Evolutionary conservation across 2,888 invertebrate genomes (phyloP).

Genomic region (Lagria hirta): DNA sequence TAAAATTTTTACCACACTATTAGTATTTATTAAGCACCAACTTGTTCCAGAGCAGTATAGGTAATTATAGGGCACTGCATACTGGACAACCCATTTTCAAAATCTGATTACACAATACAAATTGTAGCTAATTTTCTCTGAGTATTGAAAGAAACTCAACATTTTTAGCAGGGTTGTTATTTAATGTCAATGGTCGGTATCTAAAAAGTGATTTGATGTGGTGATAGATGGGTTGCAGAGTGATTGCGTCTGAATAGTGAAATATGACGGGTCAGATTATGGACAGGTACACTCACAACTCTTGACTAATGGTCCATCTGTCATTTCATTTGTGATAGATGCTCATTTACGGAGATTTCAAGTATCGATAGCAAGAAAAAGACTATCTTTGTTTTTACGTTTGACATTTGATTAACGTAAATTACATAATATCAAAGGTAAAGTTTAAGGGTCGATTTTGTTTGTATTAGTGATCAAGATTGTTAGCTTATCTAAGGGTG

Average conservation of each 20-base stretch:
- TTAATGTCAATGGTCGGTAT: too few species aligned
- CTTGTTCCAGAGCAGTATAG: conserved; percentile 15
- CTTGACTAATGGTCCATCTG: conserved; percentile 31
- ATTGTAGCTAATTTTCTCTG: too few species aligned
- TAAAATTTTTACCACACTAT: conserved; percentile 30
- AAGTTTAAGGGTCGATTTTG: too few species aligned
- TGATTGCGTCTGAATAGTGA: conserved; percentile 25
- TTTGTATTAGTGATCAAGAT: too few species aligned
- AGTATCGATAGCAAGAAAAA: conserved; percentile 22
- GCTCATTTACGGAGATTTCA: conserved; percentile 26
- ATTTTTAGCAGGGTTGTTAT: too few species aligned
- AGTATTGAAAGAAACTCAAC: too few species aligned
- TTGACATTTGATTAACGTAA: conserved; percentile 19
- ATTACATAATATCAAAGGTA: conserved; percentile 14
- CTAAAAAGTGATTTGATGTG: too few species aligned
- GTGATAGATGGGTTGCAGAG: conserved; percentile 26
- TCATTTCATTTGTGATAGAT: conserved; percentile 30
- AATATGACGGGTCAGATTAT: conserved; percentile 28
- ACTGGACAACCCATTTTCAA: conserved; percentile 2
- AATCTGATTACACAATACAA: background rate
- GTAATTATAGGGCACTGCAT: conserved; percentile 18
- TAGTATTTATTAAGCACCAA: conserved; percentile 16
- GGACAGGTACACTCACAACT: conserved; percentile 29
- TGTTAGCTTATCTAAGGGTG: too few species aligned
- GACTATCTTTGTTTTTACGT: conserved; percentile 24